These are phyloP conservation scores for Thryonomys swinderianus DNA, from an alignment of 2,113 vertebrate species.

Conservation along the genomic window DNA sequence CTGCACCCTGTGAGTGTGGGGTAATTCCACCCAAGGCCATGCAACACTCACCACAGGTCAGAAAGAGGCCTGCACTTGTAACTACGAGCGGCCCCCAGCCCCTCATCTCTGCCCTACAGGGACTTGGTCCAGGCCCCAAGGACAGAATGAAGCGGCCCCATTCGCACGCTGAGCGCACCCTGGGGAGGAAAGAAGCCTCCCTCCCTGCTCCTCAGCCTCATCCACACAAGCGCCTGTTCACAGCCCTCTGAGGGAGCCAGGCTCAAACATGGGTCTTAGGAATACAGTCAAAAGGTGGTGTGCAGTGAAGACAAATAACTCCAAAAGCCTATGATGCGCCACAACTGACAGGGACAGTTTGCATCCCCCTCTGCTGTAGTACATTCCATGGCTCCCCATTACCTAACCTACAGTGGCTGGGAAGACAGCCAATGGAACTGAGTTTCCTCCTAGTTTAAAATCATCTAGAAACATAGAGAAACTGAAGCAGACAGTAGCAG, in stretches of 20 bases:
- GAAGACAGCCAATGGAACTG: accelerated
- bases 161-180: accelerated
- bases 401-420: background rate
- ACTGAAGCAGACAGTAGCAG: background rate
- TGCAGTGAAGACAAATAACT: background rate
- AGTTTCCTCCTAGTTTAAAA: background rate
- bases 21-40: background rate
- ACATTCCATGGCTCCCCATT: background rate
- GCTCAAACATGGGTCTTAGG: background rate
- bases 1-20: background rate
- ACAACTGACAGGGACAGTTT: accelerated
- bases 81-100: no score
- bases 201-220: accelerated
- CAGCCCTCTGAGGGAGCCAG: background rate
- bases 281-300: accelerated
- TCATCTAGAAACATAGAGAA: background rate
- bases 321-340: no score
- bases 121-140: background rate
- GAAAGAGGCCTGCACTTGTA: background rate
- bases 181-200: background rate
- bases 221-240: background rate
- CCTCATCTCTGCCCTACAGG: background rate
- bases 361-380: background rate
- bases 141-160: background rate
- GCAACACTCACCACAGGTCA: accelerated